phyloP scores from a whole-genome alignment of 2,797 vertebrate genomes.

The Onychomys arenicola region DNA sequence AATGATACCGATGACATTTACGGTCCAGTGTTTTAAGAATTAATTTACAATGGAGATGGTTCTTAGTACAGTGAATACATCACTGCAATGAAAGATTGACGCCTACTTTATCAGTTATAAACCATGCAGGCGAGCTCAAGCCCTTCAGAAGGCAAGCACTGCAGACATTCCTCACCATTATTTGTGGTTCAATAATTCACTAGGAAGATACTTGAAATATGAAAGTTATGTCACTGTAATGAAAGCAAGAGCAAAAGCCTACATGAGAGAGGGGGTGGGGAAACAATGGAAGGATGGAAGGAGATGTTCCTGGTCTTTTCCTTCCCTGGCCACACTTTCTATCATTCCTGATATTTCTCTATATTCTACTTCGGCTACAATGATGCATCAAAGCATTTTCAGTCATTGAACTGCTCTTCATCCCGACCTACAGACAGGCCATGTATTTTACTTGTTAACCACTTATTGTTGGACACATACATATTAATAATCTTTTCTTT shows the following conservation, averaged over 20 bases:
- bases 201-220: conserved; percentile 58
- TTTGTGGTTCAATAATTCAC: conserved; percentile 72
- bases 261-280: background rate
- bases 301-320: background rate
- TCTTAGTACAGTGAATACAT: conserved; percentile 76
- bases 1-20: conserved; percentile 79
- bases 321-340: conserved; percentile 6
- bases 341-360: background rate
- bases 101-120: conserved; percentile 74
- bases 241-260: conserved; percentile 51
- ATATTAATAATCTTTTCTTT: background rate
- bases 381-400: background rate
- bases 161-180: conserved; percentile 59
- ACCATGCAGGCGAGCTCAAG: conserved; percentile 57
- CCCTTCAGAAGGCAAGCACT: conserved; percentile 56
- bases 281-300: background rate
- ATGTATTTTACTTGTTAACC: background rate
- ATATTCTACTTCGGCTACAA: background rate
- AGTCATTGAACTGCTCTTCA: background rate
- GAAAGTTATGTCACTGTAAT: conserved; percentile 8
- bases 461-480: background rate
- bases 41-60: conserved; percentile 80
- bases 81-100: conserved; percentile 65
- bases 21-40: conserved; percentile 69
- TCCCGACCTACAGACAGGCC: background rate